Base-by-base conservation (phyloP, 2,888 invertebrate genomes). In the Coecobrya sp. region DNA sequence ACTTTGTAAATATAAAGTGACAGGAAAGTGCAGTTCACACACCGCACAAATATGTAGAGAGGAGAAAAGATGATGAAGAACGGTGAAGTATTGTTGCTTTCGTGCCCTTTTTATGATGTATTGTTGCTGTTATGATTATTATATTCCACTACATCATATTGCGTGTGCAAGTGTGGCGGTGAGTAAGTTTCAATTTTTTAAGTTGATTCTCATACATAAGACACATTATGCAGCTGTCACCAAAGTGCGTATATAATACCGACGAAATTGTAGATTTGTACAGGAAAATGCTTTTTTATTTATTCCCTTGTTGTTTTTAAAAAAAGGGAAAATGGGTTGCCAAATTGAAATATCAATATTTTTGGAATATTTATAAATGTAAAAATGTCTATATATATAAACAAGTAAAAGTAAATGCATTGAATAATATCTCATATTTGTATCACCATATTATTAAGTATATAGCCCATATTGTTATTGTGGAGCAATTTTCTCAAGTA, bases 221-320 rank as follows among this genome's bases (percentile, higher is more conserved):
- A 73, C 62, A 90, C 85, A 90, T 90, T 90, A 90, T 90, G 90
- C 90, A 90, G 84, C 90, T 85, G 90, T 89, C 89, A 89, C 52
- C 59, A 65, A 36, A 36, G 7, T 2, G 36, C 36, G 36, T 4
- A 36, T 2, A 36, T 4, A 36, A 36, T 68, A 65, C 62, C 25
- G 81, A 30, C 30, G 27, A 82, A 89, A 82, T 55, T 55, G 89
- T 49, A 89, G 59, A 82, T 59, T 85, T 90, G 79, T 90, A 62
- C 68, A 90, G 19, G 70, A 85, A 89, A 90, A 73, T 84, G 84
- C 19, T 59, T 19, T 84, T 90, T 85, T 87, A 87, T 87, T 85
- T 76, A 84, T 85, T 76, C 52, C 73, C 76, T 82, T 82, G 86
- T 86, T 68, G 27, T 16, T 68, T 68, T n/a, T n/a, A n/a, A n/a